Percentiles rank a stretch among this genome's conserved stretches.
Conservation (phyloP, 2,797 vertebrate species). For the Rousettus madagascariensis region DNA sequence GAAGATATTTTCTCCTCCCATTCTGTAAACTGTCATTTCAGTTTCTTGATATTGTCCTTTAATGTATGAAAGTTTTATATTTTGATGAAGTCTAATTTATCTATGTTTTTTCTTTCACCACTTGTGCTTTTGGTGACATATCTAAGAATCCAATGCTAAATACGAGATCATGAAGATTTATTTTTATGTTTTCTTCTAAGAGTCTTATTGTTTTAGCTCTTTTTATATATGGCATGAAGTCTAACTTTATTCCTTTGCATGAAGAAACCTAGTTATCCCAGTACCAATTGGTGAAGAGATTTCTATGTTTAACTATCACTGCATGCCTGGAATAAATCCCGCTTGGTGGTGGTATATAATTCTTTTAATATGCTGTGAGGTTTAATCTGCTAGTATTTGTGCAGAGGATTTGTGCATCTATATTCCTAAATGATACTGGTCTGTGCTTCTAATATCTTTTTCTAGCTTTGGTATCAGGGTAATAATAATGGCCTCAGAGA, state of each 20-base stretch:
- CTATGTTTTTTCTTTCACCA: background rate
- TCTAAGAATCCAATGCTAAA: background rate
- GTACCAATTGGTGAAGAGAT: background rate
- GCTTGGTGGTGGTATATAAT: background rate
- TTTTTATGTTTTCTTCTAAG: background rate
- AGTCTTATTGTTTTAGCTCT: background rate
- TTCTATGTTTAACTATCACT: background rate
- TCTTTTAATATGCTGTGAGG: background rate
- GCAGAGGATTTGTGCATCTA: background rate
- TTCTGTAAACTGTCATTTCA: background rate
- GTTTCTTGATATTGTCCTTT: background rate
- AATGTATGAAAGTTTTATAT: background rate
- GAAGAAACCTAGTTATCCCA: background rate
- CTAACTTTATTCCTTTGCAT: background rate
- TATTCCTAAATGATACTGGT: background rate
- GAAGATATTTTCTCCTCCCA: background rate
- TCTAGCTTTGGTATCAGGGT: background rate
- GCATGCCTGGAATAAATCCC: background rate
- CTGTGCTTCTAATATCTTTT: background rate
- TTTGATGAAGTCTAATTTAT: background rate
- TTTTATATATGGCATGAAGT: background rate
- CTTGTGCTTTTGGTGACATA: background rate
- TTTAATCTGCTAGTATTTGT: background rate
- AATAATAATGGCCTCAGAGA: background rate
- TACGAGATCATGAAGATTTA: background rate